Base-by-base conservation (phyloP, 2,888 invertebrate species). In the Hoplodrina blanda region DNA sequence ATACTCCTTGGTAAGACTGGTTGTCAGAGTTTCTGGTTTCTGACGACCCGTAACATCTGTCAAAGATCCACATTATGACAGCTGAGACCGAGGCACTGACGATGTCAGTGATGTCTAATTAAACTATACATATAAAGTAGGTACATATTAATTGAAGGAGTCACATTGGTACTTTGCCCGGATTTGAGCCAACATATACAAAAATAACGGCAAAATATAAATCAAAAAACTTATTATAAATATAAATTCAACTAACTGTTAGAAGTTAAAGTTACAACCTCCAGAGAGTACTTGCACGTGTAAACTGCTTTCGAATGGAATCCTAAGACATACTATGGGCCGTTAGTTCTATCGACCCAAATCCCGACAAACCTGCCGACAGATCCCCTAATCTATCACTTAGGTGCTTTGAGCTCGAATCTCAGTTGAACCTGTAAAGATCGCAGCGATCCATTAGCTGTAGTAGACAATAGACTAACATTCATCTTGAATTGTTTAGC, bases 371-470 rank as follows among this genome's bases (percentile, higher is more conserved):
- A n/a, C 19, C 30, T 52, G 65, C 41, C 54, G 54, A 71, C 62
- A 63, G 17, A 17, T 33, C 19, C 19, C 6, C 33, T 67, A 63
- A 76, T 77, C 66, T 67, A 72, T 46, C 56, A 54, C 63, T 59
- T n/a, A 64, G 41, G 13, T 62, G 55, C 33, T 77, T 44, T 44
- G 3, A 62, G 25, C 25, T 30, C 19, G 17, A 44, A 55, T 50
- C 46, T 55, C 62, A 20, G 62, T 13, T 30, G 13, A 46, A 67
- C 44, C 55, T 53, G 49, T 10, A 15, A 10, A 54, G 53, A 67
- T 61, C 53, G 11, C 11, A 44, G 17, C 25, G 56, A 57, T 67
- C 72, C 76, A 76, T 76, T 77, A 76, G 72, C 30, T n/a, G n/a
- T n/a, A 19, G 63, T 66, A 44, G 53, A 66, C 54, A 67, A 67